Conservation (phyloP, 2,113 vertebrate genomes). For the Toxostoma redivivum region DNA sequence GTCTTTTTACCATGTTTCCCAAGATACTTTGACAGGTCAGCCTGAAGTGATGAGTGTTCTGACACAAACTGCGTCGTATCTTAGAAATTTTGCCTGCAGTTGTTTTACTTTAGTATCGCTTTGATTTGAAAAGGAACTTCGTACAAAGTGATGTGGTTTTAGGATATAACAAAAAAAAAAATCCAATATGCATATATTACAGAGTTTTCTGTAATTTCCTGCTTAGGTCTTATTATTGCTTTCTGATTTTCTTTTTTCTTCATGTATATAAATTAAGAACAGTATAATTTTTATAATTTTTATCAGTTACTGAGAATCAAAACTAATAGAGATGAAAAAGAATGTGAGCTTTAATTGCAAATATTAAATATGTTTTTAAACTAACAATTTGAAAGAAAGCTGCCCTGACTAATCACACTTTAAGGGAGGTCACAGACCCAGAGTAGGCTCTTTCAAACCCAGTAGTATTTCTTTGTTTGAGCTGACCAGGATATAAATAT, state of each 20-base stretch:
- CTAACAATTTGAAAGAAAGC: not conserved
- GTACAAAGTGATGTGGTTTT: conserved; percentile 25
- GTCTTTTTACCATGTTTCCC: conserved; percentile 43
- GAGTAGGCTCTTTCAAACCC: not conserved
- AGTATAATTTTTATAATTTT: not conserved
- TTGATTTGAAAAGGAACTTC: conserved; percentile 49
- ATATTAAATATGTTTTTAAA: not conserved
- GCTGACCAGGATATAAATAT: not conserved
- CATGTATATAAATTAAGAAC: not conserved
- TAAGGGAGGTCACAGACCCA: not conserved
- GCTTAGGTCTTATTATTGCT: conserved; percentile 4
- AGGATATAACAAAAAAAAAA: conserved; percentile 18
- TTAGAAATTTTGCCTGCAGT: conserved; percentile 61
- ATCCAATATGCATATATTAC: not conserved
- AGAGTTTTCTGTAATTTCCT: not conserved
- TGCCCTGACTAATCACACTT: not conserved
- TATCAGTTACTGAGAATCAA: not conserved
- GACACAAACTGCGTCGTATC: conserved; percentile 45
- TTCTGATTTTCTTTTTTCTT: not conserved
- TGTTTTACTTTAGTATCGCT: conserved; percentile 48
- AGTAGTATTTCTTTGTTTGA: not conserved
- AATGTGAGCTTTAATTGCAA: not conserved
- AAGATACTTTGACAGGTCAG: conserved; percentile 61
- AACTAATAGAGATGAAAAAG: not conserved
- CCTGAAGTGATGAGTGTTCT: conserved; percentile 63